Evolutionary conservation across 2,888 invertebrate genomes (phyloP), one percentile per base, ranked within the genome.

Genomic region (Zootermopsis nevadensis): DNA sequence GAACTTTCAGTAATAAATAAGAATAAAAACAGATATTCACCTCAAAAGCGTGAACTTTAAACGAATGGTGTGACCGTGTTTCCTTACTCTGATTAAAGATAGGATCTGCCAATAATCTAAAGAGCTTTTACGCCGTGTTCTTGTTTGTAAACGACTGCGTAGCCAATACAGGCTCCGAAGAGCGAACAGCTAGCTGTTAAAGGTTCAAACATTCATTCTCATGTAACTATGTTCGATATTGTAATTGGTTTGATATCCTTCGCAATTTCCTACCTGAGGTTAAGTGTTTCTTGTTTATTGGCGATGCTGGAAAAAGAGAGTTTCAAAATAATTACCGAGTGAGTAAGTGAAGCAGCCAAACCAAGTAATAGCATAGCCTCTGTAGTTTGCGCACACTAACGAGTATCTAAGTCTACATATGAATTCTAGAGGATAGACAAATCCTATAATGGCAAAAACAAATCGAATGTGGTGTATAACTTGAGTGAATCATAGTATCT

Each of bases 121-220:
- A 60, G 27, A 2, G 60, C n/a, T 27, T 60, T 60, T 27, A 60
- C 27, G 27, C 27, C 48, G 48, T 19, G 12, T 60, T 60, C n/a
- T n/a, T 27, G 3, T 27, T 53, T 10, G 3, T 48, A 15, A 48
- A 48, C 10, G 15, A 48, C 48, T 2, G 4, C 7, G 60, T n/a
- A 24, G n/a, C 3, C 48, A 1, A 48, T 15, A 48, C 48, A 48
- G 48, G 19, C 48, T 1, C 15, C 19, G 19, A 15, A 60, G 60
- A 60, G 60, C 27, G 60, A 60, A n/a, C 27, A 60, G 60, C 60
- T 60, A 60, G 60, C 60, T 60, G n/a, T 60, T 60, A 60, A 60
- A 27, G 6, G n/a, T 4, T 60, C 60, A 60, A 1, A 12, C 27
- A 27, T 60, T 27, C 60, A n/a, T 60, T 12, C 60, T 27, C 6